These are phyloP conservation scores for Tetrax tetrax DNA, from an alignment of 2,113 vertebrate genomes.

Conservation along the genomic window DNA sequence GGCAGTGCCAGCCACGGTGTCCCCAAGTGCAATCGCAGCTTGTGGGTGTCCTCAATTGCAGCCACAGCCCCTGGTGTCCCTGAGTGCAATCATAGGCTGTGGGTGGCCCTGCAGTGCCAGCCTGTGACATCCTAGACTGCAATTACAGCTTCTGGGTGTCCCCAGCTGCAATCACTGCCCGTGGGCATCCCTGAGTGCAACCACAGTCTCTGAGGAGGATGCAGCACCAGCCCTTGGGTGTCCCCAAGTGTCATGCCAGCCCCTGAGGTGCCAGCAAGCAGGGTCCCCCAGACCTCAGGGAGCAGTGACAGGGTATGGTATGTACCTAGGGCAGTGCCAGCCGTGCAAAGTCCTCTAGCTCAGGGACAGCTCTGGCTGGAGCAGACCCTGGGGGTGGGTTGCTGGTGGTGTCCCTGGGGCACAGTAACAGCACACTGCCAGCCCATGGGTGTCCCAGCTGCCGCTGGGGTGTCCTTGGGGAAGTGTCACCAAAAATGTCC, in stretches of 20 bases:
- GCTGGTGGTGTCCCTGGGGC: too few relatives aligned
- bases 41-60: not conserved
- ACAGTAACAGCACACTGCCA: not conserved
- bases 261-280: not conserved
- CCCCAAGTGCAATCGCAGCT: not conserved
- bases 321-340: not conserved
- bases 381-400: not conserved
- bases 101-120: not conserved
- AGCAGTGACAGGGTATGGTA: not conserved
- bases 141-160: too few relatives aligned
- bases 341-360: accelerated
- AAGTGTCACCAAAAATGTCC: not conserved
- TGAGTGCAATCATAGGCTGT: not conserved
- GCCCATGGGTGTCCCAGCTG: not conserved
- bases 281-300: not conserved
- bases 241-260: not conserved
- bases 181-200: not conserved
- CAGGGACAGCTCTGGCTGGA: not conserved
- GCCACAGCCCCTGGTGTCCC: not conserved
- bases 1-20: not conserved
- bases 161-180: not conserved
- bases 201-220: not conserved
- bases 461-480: too few relatives aligned
- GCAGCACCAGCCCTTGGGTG: too few relatives aligned
- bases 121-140: too few relatives aligned